Conservation (phyloP, 2,113 vertebrate genomes). For the Tupaia tana region DNA sequence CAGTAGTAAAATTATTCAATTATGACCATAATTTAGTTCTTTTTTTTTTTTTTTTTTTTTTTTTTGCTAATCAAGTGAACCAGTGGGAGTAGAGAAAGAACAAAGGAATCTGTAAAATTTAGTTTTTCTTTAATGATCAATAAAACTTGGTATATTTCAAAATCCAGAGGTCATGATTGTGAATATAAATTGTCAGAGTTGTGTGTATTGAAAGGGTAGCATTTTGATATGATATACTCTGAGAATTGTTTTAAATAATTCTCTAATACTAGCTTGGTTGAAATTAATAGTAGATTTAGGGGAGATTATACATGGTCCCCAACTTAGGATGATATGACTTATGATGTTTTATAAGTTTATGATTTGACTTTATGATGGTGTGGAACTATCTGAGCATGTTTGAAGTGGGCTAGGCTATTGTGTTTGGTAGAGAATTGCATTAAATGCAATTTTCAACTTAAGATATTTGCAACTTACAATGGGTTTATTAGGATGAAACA, state of each 20-base stretch:
- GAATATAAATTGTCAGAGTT: not conserved
- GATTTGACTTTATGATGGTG: too few species aligned
- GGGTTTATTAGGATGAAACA: too few species aligned
- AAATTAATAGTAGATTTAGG: not conserved
- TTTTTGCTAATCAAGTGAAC: too few species aligned
- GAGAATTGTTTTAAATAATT: not conserved
- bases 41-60: not conserved
- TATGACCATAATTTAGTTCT: not conserved
- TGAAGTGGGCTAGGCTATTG: too few species aligned
- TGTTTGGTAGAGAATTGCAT: too few species aligned
- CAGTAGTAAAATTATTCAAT: constrained; percentile 34
- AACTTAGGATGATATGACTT: too few species aligned
- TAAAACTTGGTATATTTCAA: not conserved
- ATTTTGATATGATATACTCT: not conserved
- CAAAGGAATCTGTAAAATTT: not conserved
- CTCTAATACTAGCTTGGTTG: not conserved
- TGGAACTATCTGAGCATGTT: too few species aligned
- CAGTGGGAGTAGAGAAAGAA: too few species aligned
- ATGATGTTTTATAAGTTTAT: too few species aligned
- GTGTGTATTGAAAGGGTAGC: not conserved
- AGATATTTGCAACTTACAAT: too few species aligned
- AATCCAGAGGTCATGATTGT: not conserved
- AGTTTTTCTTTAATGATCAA: not conserved
- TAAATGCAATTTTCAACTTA: too few species aligned
- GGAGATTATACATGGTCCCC: not conserved